phyloP scores from a whole-genome alignment of 2,888 invertebrate genomes.

The Mayetiola destructor region DNA sequence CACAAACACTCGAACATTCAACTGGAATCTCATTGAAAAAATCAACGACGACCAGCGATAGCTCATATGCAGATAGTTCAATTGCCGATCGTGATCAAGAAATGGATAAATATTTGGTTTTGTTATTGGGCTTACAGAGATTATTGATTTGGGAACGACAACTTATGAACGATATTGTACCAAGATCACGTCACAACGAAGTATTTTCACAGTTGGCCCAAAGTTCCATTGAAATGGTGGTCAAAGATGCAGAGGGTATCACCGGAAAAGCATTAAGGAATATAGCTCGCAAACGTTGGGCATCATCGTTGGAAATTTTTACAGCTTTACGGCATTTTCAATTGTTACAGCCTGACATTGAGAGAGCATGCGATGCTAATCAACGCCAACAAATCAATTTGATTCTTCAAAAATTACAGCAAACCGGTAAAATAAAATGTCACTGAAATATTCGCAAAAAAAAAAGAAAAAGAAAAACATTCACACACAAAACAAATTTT shows the following conservation, averaged over 20 bases:
- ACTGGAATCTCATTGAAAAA: slow-evolving; percentile 61
- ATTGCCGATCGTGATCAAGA: slow-evolving; percentile 53
- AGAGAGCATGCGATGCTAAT: slow-evolving; percentile 56
- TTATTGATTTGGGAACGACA: slow-evolving; percentile 78
- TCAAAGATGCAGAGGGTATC: slow-evolving; percentile 76
- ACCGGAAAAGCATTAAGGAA: slow-evolving; percentile 60
- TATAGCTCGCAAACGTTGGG: slow-evolving; percentile 62
- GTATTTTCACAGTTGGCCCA: slow-evolving; percentile 72
- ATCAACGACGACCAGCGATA: slow-evolving; percentile 31
- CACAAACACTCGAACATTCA: slow-evolving; percentile 66
- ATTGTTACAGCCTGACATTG: slow-evolving; percentile 63
- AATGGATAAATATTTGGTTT: slow-evolving; percentile 67
- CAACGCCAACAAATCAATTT: slow-evolving; percentile 56
- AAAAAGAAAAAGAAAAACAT: no score
- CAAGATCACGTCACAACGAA: slow-evolving; percentile 61
- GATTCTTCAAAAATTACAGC: slow-evolving; percentile 56
- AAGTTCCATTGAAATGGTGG: slow-evolving; percentile 71
- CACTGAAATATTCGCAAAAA: slow-evolving; percentile 26
- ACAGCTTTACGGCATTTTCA: slow-evolving; percentile 68
- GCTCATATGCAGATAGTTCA: slow-evolving; percentile 29
- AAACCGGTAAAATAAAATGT: no score
- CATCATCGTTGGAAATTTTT: slow-evolving; percentile 64
- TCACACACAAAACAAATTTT: background rate
- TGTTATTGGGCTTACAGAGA: slow-evolving; percentile 67
- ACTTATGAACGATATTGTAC: slow-evolving; percentile 70